Evolutionary conservation across 2,888 invertebrate genomes (phyloP).

Genomic region (Morpho achilles): DNA sequence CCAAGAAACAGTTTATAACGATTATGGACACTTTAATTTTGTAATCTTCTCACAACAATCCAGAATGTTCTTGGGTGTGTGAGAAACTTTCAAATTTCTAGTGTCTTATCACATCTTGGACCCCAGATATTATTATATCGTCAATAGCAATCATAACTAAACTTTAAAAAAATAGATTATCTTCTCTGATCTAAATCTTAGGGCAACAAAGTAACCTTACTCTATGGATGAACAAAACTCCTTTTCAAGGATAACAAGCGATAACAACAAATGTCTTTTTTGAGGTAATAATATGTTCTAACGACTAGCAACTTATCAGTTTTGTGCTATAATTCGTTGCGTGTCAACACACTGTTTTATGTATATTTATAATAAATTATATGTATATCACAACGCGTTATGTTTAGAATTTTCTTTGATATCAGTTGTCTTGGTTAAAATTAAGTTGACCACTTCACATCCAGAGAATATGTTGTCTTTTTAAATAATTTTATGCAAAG

Average conservation of each 20-base stretch:
- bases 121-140: slow-evolving; percentile 56
- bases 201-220: slow-evolving; percentile 60
- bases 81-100: slow-evolving; percentile 42
- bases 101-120: slow-evolving; percentile 59
- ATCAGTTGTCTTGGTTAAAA: no score
- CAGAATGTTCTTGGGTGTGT: background rate
- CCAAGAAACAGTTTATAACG: slow-evolving; percentile 32
- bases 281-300: slow-evolving; percentile 52
- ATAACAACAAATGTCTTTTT: slow-evolving; percentile 66
- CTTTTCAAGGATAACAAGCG: slow-evolving; percentile 76
- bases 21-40: slow-evolving; percentile 22
- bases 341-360: slow-evolving; percentile 41
- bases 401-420: slow-evolving; percentile 5
- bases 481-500: no score
- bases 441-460: no score
- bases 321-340: slow-evolving; percentile 61
- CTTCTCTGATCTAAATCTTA: slow-evolving; percentile 56
- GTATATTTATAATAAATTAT: slow-evolving; percentile 12
- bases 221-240: slow-evolving; percentile 62
- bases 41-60: background rate
- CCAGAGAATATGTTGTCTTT: no score
- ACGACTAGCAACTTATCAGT: slow-evolving; percentile 54
- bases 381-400: slow-evolving; percentile 42
- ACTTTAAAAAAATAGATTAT: slow-evolving; percentile 61
- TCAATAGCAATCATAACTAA: slow-evolving; percentile 66